phyloP scores from a whole-genome alignment of 2,888 invertebrate genomes.

The Tachina fera region DNA sequence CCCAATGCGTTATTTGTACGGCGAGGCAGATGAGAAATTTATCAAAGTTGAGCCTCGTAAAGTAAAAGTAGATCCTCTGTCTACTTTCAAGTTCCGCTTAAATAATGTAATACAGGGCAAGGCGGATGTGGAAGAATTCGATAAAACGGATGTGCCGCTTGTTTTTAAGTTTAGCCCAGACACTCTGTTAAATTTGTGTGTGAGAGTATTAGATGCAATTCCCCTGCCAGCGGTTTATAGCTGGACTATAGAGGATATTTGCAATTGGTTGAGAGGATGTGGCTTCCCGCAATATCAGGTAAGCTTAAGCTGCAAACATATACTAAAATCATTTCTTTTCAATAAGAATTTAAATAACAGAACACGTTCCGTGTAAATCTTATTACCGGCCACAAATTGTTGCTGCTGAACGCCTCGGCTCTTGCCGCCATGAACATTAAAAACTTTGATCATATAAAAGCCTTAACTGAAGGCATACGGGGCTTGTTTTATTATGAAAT shows the following conservation, averaged over 20 bases:
- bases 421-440: conserved; percentile 84
- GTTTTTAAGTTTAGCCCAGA: conserved; percentile 81
- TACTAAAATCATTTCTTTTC: too few species aligned
- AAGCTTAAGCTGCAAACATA: neutral
- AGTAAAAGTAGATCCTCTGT: conserved; percentile 52
- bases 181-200: conserved; percentile 82
- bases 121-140: conserved; percentile 37
- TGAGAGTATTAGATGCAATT: conserved; percentile 81
- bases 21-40: conserved; percentile 72
- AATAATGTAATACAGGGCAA: conserved; percentile 79
- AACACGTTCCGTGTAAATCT: conserved; percentile 83
- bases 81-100: conserved; percentile 68
- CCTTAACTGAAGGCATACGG: conserved; percentile 80
- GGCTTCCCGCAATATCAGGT: conserved; percentile 85
- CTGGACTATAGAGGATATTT: conserved; percentile 84
- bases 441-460: conserved; percentile 83
- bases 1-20: conserved; percentile 73
- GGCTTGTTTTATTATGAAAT: conserved; percentile 83
- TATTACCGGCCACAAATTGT: conserved; percentile 83
- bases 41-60: conserved; percentile 23
- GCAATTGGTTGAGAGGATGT: conserved; percentile 83
- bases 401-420: conserved; percentile 84
- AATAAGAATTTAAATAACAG: conserved; percentile 66
- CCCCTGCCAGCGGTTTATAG: conserved; percentile 82
- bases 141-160: conserved; percentile 75